Evolutionary conservation across 2,113 vertebrate genomes (phyloP).

Genomic region (Anguilla rostrata): DNA sequence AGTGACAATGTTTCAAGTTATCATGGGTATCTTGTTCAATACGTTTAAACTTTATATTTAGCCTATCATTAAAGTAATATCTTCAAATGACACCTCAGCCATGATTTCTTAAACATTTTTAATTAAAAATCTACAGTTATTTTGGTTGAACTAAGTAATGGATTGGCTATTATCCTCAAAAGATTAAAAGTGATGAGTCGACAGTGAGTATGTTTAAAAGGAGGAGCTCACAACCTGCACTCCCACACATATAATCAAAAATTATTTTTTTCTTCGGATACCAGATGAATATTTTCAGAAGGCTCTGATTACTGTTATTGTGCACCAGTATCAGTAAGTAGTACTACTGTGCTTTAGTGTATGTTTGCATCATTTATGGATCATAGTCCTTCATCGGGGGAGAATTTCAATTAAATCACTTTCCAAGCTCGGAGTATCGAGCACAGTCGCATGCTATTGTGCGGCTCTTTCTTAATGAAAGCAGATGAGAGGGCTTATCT

Average conservation of each 20-base stretch:
- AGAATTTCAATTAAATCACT: constrained; percentile 61
- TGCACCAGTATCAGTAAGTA: no score
- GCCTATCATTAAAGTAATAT: constrained; percentile 67
- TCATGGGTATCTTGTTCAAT: constrained; percentile 65
- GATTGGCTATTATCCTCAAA: neutral
- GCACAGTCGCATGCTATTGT: constrained; percentile 62
- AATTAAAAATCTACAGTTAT: constrained; percentile 59
- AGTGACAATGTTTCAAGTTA: constrained; percentile 63
- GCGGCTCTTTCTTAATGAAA: constrained; percentile 74
- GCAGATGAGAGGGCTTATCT: constrained; percentile 74
- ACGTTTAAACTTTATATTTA: constrained; percentile 72
- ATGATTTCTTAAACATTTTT: constrained; percentile 61
- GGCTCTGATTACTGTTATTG: no score
- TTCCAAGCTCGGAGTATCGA: constrained; percentile 56
- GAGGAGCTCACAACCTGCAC: neutral
- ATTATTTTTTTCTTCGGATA: no score
- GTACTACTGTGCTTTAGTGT: no score
- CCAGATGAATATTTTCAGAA: no score
- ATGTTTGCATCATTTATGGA: no score
- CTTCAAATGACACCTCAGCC: constrained; percentile 65
- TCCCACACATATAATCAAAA: no score
- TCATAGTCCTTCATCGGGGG: constrained; percentile 5
- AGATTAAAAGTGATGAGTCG: neutral
- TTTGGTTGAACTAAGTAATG: constrained; percentile 45
- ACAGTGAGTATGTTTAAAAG: neutral